phyloP scores from a whole-genome alignment of 2,113 vertebrate species.

The Euleptes europaea region DNA sequence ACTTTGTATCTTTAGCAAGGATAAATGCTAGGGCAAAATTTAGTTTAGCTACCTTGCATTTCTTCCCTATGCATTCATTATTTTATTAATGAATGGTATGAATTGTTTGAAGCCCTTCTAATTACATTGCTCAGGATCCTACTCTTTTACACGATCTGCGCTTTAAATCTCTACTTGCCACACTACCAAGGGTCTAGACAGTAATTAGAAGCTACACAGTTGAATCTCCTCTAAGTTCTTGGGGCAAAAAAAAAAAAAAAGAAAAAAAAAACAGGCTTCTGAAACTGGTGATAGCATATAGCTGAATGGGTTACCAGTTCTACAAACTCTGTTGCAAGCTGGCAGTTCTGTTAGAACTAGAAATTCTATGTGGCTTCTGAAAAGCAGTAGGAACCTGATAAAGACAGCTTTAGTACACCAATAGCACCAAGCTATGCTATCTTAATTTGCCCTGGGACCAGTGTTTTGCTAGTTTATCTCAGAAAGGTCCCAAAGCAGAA shows the following conservation, averaged over 20 bases:
- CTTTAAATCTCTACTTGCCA: not conserved
- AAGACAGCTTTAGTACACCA: not conserved
- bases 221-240: not conserved
- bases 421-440: not conserved
- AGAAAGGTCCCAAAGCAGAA: constrained; percentile 5
- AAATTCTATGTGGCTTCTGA: constrained; percentile 1
- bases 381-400: not conserved
- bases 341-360: not conserved
- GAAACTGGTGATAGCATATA: not conserved
- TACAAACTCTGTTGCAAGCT: constrained; percentile 13
- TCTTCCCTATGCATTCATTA: not conserved
- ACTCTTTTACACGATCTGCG: no score
- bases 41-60: not conserved
- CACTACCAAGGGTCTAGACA: not conserved
- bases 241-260: not conserved
- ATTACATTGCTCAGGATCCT: not conserved
- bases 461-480: not conserved
- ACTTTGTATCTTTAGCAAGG: not conserved
- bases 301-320: constrained; percentile 19
- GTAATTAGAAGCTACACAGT: not conserved
- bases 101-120: not conserved
- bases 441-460: not conserved
- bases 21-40: not conserved
- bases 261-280: not conserved
- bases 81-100: not conserved